A percentile compares a stretch with the other conserved stretches of the same genome.
Evolutionary conservation across 2,888 invertebrate genomes (phyloP).

Genomic region (Spisula solida): DNA sequence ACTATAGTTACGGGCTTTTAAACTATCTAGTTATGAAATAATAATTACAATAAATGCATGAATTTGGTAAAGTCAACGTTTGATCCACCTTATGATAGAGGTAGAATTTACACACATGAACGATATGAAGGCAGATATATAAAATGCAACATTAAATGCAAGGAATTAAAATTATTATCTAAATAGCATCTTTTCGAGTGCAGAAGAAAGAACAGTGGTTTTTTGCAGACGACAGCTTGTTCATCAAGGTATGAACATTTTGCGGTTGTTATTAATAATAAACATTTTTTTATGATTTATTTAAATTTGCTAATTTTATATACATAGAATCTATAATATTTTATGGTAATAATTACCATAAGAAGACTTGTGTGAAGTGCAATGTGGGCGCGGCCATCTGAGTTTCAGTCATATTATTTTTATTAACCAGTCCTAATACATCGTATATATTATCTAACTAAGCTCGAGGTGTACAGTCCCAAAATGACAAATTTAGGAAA

Average conservation of each 20-base stretch:
- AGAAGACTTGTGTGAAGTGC: too few relatives aligned
- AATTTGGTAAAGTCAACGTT: slow-evolving; percentile 13
- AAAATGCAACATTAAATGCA: slow-evolving; percentile 43
- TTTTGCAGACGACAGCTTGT: not conserved
- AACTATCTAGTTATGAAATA: slow-evolving; percentile 14
- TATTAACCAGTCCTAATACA: not conserved
- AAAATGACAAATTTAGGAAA: too few relatives aligned
- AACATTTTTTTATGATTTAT: not conserved
- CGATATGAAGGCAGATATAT: slow-evolving; percentile 10
- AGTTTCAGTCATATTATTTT: not conserved
- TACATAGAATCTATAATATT: too few relatives aligned
- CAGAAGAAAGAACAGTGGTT: not conserved
- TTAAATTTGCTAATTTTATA: not conserved
- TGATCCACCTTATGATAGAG: not conserved
- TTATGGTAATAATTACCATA: too few relatives aligned
- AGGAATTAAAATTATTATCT: slow-evolving; percentile 31
- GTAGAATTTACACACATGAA: slow-evolving; percentile 19
- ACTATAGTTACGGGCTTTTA: slow-evolving; percentile 16
- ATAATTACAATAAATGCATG: slow-evolving; percentile 28
- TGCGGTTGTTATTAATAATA: not conserved
- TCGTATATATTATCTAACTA: too few relatives aligned
- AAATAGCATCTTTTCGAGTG: slow-evolving; percentile 23
- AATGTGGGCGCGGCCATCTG: not conserved
- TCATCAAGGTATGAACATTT: not conserved
- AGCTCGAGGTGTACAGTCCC: too few relatives aligned